Evolutionary conservation across 2,888 invertebrate species (phyloP).

Genomic region (Synanthedon tipuliformis): DNA sequence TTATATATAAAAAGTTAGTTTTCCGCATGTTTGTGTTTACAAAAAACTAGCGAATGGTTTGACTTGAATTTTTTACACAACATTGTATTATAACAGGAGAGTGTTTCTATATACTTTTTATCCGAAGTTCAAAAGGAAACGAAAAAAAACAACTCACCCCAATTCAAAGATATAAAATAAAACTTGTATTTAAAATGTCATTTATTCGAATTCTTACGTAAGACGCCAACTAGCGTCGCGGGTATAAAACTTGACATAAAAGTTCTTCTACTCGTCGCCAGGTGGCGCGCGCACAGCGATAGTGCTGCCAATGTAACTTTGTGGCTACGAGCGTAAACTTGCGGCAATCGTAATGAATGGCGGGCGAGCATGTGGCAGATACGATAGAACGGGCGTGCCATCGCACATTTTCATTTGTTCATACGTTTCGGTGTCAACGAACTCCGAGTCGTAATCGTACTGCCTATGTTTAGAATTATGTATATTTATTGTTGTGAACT

Average conservation of each 20-base stretch:
- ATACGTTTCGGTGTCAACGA: conserved; percentile 53
- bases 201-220: conserved; percentile 1
- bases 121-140: not conserved
- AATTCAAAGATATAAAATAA: not conserved
- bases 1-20: too few species aligned
- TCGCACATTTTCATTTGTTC: conserved; percentile 12
- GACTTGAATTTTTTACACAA: too few species aligned
- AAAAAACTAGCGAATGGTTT: too few species aligned
- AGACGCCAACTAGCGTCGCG: conserved; percentile 34
- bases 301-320: conserved; percentile 28
- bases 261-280: conserved; percentile 52
- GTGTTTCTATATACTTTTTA: too few species aligned
- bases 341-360: conserved; percentile 43
- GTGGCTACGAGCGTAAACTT: conserved; percentile 25
- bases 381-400: conserved; percentile 30
- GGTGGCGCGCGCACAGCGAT: conserved; percentile 32
- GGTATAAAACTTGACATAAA: conserved; percentile 17
- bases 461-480: too few species aligned
- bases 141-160: not conserved
- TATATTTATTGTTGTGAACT: too few species aligned
- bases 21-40: too few species aligned
- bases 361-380: conserved; percentile 33
- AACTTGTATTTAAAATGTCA: not conserved
- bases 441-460: conserved; percentile 22
- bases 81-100: too few species aligned